These are phyloP conservation scores for Saccopteryx bilineata DNA, from an alignment of 2,113 vertebrate species.

Conservation along the genomic window DNA sequence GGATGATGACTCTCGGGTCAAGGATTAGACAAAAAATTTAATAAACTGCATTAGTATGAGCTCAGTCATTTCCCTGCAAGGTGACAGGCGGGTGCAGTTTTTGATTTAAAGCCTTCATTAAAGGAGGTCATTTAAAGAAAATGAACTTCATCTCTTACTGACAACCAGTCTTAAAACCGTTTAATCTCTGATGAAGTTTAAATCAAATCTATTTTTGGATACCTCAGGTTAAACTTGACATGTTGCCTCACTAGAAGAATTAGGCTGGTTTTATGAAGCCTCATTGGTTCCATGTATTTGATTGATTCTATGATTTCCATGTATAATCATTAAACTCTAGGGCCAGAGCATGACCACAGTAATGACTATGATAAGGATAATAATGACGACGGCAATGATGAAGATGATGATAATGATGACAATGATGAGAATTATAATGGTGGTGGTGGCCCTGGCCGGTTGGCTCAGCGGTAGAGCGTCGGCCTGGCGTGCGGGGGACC, in stretches of 20 bases:
- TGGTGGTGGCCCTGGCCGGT: neutral
- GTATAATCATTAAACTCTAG: neutral
- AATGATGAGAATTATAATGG: too few relatives aligned
- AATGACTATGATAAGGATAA: neutral
- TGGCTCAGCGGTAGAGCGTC: too few relatives aligned
- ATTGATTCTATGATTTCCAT: neutral
- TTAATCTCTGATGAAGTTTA: neutral
- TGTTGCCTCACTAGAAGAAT: neutral
- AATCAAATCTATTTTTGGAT: conserved; percentile 44
- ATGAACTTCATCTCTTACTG: conserved; percentile 47
- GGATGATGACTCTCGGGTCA: neutral
- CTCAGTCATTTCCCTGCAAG: conserved; percentile 4
- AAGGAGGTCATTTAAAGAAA: conserved; percentile 53
- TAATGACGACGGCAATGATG: neutral
- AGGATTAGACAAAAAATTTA: neutral
- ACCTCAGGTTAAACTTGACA: neutral
- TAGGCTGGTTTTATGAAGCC: neutral
- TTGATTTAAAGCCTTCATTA: conserved; percentile 65
- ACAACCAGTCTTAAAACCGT: conserved; percentile 44
- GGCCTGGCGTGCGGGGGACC: too few relatives aligned
- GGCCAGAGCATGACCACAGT: neutral
- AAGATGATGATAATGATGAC: neutral
- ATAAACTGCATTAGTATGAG: neutral
- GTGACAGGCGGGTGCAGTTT: neutral
- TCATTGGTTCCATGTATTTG: neutral